Evolutionary conservation across 2,888 invertebrate genomes (phyloP), one percentile per base, ranked within the genome.

Genomic region (Drosophila subsilvestris): DNA sequence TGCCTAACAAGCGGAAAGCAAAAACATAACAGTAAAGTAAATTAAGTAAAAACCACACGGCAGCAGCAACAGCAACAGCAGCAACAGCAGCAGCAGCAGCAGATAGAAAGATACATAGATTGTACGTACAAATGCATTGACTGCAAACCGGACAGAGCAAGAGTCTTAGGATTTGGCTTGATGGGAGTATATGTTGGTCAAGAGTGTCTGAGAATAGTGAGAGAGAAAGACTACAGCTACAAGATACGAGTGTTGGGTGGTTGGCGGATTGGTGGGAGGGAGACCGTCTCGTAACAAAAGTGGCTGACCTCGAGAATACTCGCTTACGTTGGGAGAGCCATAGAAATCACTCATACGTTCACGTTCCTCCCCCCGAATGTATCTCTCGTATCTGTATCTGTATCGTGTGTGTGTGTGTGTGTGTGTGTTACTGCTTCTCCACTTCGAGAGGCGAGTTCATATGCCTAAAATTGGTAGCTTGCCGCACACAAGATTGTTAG

Each of bases 11-110:
- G 86, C 81, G 86, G 79, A 79, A 81, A 79, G 81, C 73, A 74
- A 86, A 79, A 82, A 86, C 86, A 82, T 81, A 81, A 81, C 86
- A 79, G 81, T 81, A 81, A 81, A 85, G 86, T 79, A 79, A 85
- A 85, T 86, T 85, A 81, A 82, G 79, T 82, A 79, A 73, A 74
- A 86, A 79, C 86, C 74, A 82, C 71, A 79, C 82, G 65, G 49
- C 75, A 69, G 50, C 73, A 73, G 45, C 73, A 62, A 22, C 63
- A 48, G 43, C 20, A 20, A 20, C 20, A 69, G 50, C 73, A 72
- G 48, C 73, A 62, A 22, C 63, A 75, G 4, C 62, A 58, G 14
- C 63, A 59, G 9, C 22, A 48, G 22, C 37, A 25, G 12, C 25
- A 44, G 25, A 20, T 37, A 18, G 27, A 59, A n/a, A 57, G 18